A percentile compares a stretch with the other conserved stretches of the same genome.
These are phyloP conservation scores for Thomomys bottae DNA, from an alignment of 2,113 vertebrate genomes.

Conservation along the genomic window DNA sequence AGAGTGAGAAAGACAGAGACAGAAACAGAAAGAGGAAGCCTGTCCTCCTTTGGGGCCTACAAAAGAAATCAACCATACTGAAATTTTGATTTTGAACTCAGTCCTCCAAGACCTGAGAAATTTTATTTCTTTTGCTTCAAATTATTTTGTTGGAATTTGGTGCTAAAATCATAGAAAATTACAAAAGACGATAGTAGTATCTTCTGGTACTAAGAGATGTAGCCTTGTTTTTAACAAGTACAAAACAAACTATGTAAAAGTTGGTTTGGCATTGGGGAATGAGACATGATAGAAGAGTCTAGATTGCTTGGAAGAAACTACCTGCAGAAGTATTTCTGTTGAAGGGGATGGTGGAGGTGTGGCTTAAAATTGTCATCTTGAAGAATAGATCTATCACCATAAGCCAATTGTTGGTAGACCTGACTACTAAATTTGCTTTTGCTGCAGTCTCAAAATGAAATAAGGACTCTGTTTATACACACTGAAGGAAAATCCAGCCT, in stretches of 20 bases:
- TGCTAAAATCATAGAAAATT: not conserved
- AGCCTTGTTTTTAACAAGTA: not conserved
- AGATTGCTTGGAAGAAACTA: not conserved
- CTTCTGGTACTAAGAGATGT: not conserved
- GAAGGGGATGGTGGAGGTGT: not conserved
- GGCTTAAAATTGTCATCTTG: not conserved
- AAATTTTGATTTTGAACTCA: not conserved
- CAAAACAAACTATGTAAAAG: too few species aligned
- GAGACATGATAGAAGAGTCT: not conserved
- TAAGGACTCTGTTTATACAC: not conserved
- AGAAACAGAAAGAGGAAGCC: too few species aligned
- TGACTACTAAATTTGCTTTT: not conserved
- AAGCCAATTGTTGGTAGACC: not conserved
- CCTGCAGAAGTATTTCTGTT: not conserved
- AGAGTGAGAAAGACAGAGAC: too few species aligned
- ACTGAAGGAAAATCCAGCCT: not conserved
- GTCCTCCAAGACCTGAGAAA: not conserved
- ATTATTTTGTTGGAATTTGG: not conserved
- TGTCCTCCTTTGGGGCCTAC: not conserved
- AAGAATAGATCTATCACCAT: not conserved
- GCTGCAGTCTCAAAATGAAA: not conserved
- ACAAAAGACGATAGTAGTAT: too few species aligned
- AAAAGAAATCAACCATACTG: not conserved
- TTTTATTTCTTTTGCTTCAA: not conserved
- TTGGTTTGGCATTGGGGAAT: not conserved